phyloP scores from a whole-genome alignment of 2,797 vertebrate species.

The Acanthurus leucopareius region DNA sequence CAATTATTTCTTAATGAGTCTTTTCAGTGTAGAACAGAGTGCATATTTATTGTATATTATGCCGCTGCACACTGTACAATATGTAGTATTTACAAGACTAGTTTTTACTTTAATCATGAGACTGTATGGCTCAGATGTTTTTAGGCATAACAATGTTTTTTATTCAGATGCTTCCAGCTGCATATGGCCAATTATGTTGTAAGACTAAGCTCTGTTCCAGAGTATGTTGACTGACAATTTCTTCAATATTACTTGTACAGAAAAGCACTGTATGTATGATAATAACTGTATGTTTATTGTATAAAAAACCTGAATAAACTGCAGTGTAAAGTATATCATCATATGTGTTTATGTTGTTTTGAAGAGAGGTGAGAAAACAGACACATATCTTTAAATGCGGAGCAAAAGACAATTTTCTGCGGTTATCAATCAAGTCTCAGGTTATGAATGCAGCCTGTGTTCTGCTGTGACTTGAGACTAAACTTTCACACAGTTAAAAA shows the following conservation, averaged over 20 bases:
- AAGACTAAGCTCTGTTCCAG: not conserved
- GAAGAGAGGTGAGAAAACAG: not conserved
- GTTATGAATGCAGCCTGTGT: not conserved
- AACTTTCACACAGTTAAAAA: not conserved
- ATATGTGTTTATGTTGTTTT: constrained; percentile 6
- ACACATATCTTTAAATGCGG: not conserved
- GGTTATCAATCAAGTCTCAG: not conserved
- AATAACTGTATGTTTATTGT: constrained; percentile 20
- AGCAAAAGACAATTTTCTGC: not conserved
- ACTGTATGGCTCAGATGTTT: constrained; percentile 29
- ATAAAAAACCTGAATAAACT: constrained; percentile 60
- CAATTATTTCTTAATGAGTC: not conserved
- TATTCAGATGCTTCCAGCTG: not conserved
- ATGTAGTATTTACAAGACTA: constrained; percentile 33
- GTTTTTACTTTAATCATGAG: constrained; percentile 40
- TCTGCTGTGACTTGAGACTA: not conserved
- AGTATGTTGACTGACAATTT: constrained; percentile 8
- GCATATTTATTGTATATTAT: constrained; percentile 27
- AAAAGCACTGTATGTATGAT: constrained; percentile 11
- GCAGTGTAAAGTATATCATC: constrained; percentile 1
- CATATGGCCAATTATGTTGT: constrained; percentile 5
- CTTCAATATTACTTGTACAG: constrained; percentile 2
- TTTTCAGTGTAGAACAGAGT: constrained; percentile 21
- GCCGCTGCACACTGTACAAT: not conserved
- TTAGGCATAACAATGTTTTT: not conserved